Base-by-base conservation (phyloP, 2,113 vertebrate species). In the Andinoacara biseriatus region DNA sequence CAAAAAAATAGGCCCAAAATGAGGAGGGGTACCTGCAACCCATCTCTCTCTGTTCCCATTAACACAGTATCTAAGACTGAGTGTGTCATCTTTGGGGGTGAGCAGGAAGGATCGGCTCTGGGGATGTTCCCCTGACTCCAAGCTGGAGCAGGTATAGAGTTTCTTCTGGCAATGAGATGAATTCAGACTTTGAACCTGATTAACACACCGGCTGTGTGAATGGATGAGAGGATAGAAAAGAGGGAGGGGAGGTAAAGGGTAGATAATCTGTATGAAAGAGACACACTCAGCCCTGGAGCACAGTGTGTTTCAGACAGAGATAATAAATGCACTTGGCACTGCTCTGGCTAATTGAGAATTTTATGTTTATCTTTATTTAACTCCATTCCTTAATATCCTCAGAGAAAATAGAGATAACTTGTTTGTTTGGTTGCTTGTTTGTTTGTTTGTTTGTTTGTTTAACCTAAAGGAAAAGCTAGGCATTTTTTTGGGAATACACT, bases 161-260 rank as follows among this genome's bases (percentile, higher is more conserved):
- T 94, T 91, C 92, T 52, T 57, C 82, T 87, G 88, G 83, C 86
- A 88, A 60, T 20, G 3, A 82, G 78, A 57, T 56, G 63, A 76
- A 85, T 80, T 75, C 78, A 82, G 77, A 85, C 90, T 93, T 91
- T 93, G 91, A 94, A 94, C 81, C 84, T 82, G 86, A 82, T 80
- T 63, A 81, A 90, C 62, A 78, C 76, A 65, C 77, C 46, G 18
- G 75, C 76, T 62, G 78, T 81, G 58, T 91, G 76, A 87, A 91
- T 81, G 74, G 74, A 84, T 81, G 90, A 87, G 52, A 59, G 43
- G 80, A 85, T 72, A 35, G 82, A 40, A 40, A 79, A 79, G 63
- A 75, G 63, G 22, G 83, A 75, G 72, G 69, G 49, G 77, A 83
- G 75, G 72, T 80, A 49, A 61, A 84, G 72, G 59, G 54, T 80